Base-by-base conservation (phyloP, 2,113 vertebrate genomes). In the Callopanchax toddi region DNA sequence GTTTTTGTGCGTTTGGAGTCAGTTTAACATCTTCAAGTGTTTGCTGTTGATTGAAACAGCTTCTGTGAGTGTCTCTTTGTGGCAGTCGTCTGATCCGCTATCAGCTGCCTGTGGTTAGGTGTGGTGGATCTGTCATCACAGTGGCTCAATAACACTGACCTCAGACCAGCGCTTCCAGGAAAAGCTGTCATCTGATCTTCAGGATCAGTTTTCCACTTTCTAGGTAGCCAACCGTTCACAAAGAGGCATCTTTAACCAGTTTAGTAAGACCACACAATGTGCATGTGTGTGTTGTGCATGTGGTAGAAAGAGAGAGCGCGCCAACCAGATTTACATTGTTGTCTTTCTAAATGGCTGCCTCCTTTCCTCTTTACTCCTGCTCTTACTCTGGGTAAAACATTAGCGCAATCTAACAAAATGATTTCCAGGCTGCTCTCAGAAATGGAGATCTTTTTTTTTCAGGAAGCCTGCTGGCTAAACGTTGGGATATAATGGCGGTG, bases 111-210 rank as follows among this genome's bases (percentile, higher is more conserved):
- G 83, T 55, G 87, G 80, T 90, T 81, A 74, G 58, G 83, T 85
- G 85, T 71, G 75, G 82, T 81, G 68, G 76, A 81, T 90, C 89
- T 85, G 83, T 90, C 89, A 84, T 86, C 87, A 40, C 37, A 66
- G 76, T 49, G 23, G 76, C 79, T 86, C 86, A 82, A 60, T 81
- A 81, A 79, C 74, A 29, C 84, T 81, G 86, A 88, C 87, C 87
- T 87, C 85, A 83, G 80, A 86, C 58, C 76, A 68, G 80, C 34
- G 32, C 55, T 86, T 87, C 86, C 86, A 81, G 79, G 86, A 90
- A 89, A 67, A 77, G 73, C 74, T 67, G 85, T 75, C 78, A 90
- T 85, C 48, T 2, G 83, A 90, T 88, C 76, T 60, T 8, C 15
- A 0, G 60, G 76, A 88, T 90, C 79, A 32, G 60, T 69, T 90